These are phyloP conservation scores for Serripes groenlandicus DNA, from an alignment of 2,888 invertebrate genomes.

Conservation along the genomic window DNA sequence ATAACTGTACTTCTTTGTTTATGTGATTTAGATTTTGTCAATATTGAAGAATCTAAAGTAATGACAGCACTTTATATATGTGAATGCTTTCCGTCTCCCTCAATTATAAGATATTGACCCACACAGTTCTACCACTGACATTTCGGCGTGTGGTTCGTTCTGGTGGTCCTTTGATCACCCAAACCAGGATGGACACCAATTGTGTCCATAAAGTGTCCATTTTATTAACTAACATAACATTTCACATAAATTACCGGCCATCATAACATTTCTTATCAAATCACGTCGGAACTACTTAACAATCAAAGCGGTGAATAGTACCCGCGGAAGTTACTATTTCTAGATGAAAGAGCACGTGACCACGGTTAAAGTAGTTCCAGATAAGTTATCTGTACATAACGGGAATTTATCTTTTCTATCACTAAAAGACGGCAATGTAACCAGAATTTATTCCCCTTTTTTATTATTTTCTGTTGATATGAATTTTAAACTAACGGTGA, in stretches of 20 bases:
- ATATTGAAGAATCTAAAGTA: no score
- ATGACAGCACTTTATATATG: no score
- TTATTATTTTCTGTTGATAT: conserved; percentile 20
- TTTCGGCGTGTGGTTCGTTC: conserved; percentile 1
- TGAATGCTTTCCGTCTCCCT: neutral
- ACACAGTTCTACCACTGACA: conserved; percentile 12
- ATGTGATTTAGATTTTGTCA: no score
- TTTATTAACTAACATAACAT: conserved; percentile 48
- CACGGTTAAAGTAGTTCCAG: conserved; percentile 20
- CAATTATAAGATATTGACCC: neutral
- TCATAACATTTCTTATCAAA: conserved; percentile 35
- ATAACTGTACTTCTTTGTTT: no score
- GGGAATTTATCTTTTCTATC: neutral
- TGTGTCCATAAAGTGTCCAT: conserved; percentile 26
- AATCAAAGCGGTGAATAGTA: neutral
- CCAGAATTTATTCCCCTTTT: conserved; percentile 10
- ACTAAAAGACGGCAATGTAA: neutral
- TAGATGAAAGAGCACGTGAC: conserved; percentile 14
- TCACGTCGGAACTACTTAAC: conserved; percentile 39
- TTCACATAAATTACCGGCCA: conserved; percentile 52
- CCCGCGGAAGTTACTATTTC: conserved; percentile 10
- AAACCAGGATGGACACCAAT: conserved; percentile 44
- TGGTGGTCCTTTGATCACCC: conserved; percentile 5
- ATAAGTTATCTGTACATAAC: conserved; percentile 19
- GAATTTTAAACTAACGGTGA: no score